Evolutionary conservation across 1,140 invertebrate species (phyloP).

Genomic region (Danaus melanippus): DNA sequence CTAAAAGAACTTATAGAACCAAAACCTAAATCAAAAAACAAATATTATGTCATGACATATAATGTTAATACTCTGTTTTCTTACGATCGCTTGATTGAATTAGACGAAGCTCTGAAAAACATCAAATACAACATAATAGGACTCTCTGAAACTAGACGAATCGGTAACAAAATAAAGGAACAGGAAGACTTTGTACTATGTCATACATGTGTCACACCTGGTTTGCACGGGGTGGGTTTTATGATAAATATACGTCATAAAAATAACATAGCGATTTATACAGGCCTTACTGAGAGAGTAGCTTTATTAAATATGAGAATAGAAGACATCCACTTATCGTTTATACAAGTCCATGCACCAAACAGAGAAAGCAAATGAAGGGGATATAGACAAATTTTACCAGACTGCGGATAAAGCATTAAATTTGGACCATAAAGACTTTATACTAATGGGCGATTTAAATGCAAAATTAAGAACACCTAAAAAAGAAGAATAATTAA

Average conservation of each 20-base stretch:
- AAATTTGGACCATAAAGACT: constrained; percentile 1
- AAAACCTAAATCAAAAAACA: too few relatives aligned
- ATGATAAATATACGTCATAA: too few relatives aligned
- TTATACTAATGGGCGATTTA: constrained; percentile 9
- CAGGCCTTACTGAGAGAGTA: constrained; percentile 3
- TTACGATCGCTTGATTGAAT: background rate
- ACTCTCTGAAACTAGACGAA: background rate
- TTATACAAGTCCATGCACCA: constrained; percentile 12
- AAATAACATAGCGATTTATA: constrained; percentile 4
- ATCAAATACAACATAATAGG: constrained; percentile 4
- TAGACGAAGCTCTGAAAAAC: background rate
- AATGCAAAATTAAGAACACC: constrained; percentile 4
- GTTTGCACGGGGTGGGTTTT: too few relatives aligned
- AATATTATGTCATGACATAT: background rate
- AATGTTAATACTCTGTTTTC: background rate
- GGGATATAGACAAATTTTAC: constrained; percentile 6
- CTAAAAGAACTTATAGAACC: too few relatives aligned
- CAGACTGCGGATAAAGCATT: constrained; percentile 6
- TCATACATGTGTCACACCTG: too few relatives aligned
- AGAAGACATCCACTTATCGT: background rate
- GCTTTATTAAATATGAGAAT: constrained; percentile 4
- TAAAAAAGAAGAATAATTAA: constrained; percentile 6
- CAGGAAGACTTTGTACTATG: background rate
- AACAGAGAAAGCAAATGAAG: background rate
- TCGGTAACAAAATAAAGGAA: background rate